Conservation (phyloP, 1,140 invertebrate species). For the Pantala flavescens region DNA sequence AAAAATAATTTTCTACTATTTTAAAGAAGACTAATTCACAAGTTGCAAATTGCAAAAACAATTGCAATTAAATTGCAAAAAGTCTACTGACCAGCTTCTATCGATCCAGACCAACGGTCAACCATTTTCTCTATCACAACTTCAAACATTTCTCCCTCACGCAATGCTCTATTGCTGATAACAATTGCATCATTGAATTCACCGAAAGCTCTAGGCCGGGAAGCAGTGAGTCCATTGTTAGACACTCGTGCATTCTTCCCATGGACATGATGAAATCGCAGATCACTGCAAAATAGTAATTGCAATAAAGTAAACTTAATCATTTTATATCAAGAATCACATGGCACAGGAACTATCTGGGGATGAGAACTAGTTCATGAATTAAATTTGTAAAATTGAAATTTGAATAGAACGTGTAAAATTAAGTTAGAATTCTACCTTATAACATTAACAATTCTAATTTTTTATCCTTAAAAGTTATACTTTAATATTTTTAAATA, state of each 20-base stretch:
- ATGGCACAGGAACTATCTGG: too few species aligned
- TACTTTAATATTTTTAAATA: too few species aligned
- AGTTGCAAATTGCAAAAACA: too few species aligned
- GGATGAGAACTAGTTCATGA: too few species aligned
- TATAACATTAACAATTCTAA: too few species aligned
- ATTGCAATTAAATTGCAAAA: too few species aligned
- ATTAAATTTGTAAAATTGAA: too few species aligned
- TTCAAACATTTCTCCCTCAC: constrained; percentile 87
- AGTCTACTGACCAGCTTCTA: constrained; percentile 57
- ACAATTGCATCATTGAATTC: constrained; percentile 94
- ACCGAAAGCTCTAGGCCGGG: constrained; percentile 68
- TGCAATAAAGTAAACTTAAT: constrained; percentile 3
- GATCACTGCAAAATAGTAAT: constrained; percentile 45
- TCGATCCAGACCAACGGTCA: constrained; percentile 80
- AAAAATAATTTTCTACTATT: too few species aligned
- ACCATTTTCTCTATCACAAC: constrained; percentile 85
- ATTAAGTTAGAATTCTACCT: too few species aligned
- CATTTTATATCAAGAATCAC: background rate
- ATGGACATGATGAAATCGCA: constrained; percentile 80
- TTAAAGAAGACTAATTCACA: too few species aligned
- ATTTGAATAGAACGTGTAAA: too few species aligned
- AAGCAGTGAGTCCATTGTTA: constrained; percentile 74
- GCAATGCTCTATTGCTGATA: constrained; percentile 74
- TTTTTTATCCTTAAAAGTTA: too few species aligned
- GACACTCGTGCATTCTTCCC: constrained; percentile 81